Evolutionary conservation across 2,797 vertebrate genomes (phyloP).

Genomic region (Rachycentron canadum): DNA sequence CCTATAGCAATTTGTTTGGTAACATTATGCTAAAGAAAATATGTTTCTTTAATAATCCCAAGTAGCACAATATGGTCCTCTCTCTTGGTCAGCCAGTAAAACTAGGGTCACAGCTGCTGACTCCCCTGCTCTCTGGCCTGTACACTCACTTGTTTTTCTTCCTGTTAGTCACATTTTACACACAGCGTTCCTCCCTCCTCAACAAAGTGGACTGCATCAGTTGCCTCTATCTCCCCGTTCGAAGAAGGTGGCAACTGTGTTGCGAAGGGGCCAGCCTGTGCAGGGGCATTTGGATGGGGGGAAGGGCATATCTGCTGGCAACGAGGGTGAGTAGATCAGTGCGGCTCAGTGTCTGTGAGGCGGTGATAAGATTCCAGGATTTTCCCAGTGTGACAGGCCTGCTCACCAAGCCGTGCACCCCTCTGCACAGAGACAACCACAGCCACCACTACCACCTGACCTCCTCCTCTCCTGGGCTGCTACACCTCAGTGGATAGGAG

Average conservation of each 20-base stretch:
- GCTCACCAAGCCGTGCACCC: conserved; percentile 81
- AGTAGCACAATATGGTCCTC: background rate
- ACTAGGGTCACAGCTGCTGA: background rate
- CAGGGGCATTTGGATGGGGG: conserved; percentile 80
- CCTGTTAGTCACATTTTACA: conserved; percentile 59
- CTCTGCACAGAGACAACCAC: conserved; percentile 71
- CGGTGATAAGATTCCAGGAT: conserved; percentile 89
- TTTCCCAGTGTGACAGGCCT: conserved; percentile 88
- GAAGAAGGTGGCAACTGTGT: conserved; percentile 72
- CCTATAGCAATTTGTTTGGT: background rate
- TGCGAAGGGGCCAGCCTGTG: conserved; percentile 75
- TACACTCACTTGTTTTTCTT: conserved; percentile 44
- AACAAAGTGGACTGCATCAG: conserved; percentile 80
- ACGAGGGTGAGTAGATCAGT: conserved; percentile 87
- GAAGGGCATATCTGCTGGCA: conserved; percentile 85
- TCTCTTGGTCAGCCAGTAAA: background rate
- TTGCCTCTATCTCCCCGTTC: conserved; percentile 77
- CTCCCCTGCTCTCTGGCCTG: conserved; percentile 19
- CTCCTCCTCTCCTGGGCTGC: conserved; percentile 51
- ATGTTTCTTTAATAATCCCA: background rate
- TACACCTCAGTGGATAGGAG: conserved; percentile 63
- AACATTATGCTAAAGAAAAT: background rate
- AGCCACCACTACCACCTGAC: conserved; percentile 65
- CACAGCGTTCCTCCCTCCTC: conserved; percentile 70
- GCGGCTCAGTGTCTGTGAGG: conserved; percentile 87